Evolutionary conservation across 1,140 invertebrate species (phyloP).

Genomic region (Hetaerina americana): DNA sequence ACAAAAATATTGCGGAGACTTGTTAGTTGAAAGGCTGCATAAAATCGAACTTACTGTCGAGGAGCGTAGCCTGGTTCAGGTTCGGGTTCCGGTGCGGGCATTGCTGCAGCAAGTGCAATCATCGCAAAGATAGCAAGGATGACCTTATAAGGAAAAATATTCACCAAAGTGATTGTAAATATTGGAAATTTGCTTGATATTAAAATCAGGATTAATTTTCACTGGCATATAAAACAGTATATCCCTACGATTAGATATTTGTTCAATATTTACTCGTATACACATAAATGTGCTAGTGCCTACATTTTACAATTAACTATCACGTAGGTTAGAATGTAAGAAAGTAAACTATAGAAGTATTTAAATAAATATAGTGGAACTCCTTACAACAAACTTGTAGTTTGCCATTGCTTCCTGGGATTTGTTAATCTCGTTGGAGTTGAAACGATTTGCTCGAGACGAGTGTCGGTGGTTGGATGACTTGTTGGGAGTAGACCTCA

Average conservation of each 20-base stretch:
- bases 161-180: no score
- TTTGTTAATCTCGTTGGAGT: neutral
- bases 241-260: no score
- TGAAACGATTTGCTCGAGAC: neutral
- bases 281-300: no score
- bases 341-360: no score
- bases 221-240: no score
- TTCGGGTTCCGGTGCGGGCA: conserved; percentile 13
- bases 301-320: no score
- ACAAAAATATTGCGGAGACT: neutral
- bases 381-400: neutral
- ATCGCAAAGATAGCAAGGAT: neutral
- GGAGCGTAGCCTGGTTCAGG: conserved; percentile 9
- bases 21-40: neutral
- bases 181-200: no score
- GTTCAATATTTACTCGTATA: no score
- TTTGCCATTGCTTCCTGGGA: neutral
- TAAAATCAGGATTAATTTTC: no score
- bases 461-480: neutral
- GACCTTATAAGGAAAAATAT: neutral
- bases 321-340: no score
- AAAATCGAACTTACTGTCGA: conserved; percentile 16
- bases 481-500: neutral
- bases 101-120: conserved; percentile 4
- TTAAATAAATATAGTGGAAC: neutral